A percentile compares a stretch with the other conserved stretches of the same genome.
Conservation (phyloP, 1,140 invertebrate species). For the Phenacoccus solenopsis region DNA sequence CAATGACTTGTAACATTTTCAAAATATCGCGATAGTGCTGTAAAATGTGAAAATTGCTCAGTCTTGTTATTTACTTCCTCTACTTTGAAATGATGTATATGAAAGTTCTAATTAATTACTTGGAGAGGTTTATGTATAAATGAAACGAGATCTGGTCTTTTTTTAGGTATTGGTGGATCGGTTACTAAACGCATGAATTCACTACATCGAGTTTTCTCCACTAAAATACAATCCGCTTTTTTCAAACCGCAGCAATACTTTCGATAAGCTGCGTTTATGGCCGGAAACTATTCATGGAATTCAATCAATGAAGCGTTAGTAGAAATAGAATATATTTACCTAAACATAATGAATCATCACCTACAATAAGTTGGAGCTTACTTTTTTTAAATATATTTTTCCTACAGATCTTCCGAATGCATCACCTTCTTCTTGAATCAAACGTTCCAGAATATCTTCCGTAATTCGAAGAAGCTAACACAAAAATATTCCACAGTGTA, state of each 20-base stretch:
- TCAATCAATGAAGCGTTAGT: no score
- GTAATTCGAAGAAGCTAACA: conserved; percentile 54
- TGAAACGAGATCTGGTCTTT: conserved; percentile 65
- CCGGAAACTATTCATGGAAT: conserved; percentile 14
- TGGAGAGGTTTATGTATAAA: conserved; percentile 66
- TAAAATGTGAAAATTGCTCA: conserved; percentile 21
- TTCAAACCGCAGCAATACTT: conserved; percentile 68
- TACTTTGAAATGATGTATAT: neutral
- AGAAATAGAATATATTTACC: no score
- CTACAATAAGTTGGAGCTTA: no score
- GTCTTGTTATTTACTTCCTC: neutral
- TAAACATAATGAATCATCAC: no score
- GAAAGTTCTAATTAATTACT: conserved; percentile 23
- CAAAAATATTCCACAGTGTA: no score
- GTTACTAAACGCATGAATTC: conserved; percentile 58
- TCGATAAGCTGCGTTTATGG: conserved; percentile 46
- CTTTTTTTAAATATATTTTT: conserved; percentile 56
- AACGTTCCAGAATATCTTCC: conserved; percentile 62
- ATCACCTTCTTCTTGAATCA: conserved; percentile 56
- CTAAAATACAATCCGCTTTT: conserved; percentile 63
- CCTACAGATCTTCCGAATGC: conserved; percentile 47
- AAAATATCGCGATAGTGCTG: conserved; percentile 49
- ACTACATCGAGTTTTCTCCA: conserved; percentile 42
- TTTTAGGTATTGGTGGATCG: conserved; percentile 58
- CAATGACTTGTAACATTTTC: conserved; percentile 39